Evolutionary conservation across 2,113 vertebrate species (phyloP).

Genomic region (Megalops atlanticus): DNA sequence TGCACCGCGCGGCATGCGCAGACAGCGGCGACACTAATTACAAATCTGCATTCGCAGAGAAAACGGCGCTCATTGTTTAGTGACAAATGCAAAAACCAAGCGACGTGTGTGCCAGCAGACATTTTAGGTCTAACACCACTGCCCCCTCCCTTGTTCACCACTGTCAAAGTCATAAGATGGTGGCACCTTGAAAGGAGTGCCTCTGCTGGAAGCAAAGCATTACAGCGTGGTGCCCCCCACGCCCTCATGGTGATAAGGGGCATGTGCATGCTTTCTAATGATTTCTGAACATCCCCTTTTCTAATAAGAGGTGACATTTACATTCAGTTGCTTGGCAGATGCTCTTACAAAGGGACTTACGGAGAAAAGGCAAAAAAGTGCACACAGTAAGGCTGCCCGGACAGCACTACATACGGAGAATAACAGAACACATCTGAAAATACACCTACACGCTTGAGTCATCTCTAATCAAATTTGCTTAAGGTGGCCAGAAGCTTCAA

Average conservation of each 20-base stretch:
- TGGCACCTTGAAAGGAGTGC: constrained; percentile 90
- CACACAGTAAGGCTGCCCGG: too few relatives aligned
- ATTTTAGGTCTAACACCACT: constrained; percentile 99
- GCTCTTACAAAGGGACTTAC: too few relatives aligned
- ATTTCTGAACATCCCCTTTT: constrained; percentile 90
- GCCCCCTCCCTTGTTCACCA: constrained; percentile 81
- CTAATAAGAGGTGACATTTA: constrained; percentile 79
- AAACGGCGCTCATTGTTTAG: constrained; percentile 58
- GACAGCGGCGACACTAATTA: constrained; percentile 84
- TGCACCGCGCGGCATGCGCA: constrained; percentile 81
- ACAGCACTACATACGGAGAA: too few relatives aligned
- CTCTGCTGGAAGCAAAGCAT: constrained; percentile 75
- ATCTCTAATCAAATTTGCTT: neutral
- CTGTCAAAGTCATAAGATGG: constrained; percentile 97
- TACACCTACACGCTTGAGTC: neutral
- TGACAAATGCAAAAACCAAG: constrained; percentile 39
- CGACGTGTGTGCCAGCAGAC: constrained; percentile 86
- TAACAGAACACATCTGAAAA: too few relatives aligned
- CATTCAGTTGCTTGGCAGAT: too few relatives aligned
- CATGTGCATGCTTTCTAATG: constrained; percentile 69
- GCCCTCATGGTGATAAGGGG: constrained; percentile 72
- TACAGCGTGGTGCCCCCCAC: constrained; percentile 71
- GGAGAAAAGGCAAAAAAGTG: too few relatives aligned
- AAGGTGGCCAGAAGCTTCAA: neutral
- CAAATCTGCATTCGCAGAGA: constrained; percentile 86